phyloP scores from a whole-genome alignment of 2,113 vertebrate species.

The Pseudorhombus dupliciocellatus region DNA sequence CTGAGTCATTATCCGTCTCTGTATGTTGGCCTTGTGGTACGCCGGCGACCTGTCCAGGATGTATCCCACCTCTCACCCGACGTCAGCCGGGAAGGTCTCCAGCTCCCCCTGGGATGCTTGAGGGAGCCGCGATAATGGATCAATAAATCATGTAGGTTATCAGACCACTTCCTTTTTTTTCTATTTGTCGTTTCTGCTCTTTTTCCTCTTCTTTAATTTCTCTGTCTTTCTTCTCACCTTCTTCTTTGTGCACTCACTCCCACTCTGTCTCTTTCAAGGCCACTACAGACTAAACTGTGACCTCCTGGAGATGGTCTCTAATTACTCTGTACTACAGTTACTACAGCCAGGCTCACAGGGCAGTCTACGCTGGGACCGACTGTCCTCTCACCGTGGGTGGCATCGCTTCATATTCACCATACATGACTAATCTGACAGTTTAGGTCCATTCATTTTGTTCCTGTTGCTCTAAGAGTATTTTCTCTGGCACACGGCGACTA shows the following conservation, averaged over 20 bases:
- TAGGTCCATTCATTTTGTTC: constrained; percentile 29
- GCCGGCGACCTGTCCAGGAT: no score
- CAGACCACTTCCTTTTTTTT: neutral
- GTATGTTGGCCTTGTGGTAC: no score
- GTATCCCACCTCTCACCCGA: no score
- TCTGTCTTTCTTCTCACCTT: constrained; percentile 51
- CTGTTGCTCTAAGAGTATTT: constrained; percentile 47
- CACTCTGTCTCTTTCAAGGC: constrained; percentile 75
- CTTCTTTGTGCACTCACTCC: constrained; percentile 64
- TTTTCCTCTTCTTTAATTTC: constrained; percentile 24
- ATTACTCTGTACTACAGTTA: constrained; percentile 71
- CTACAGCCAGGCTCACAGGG: constrained; percentile 50
- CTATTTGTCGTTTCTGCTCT: no score
- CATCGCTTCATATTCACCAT: constrained; percentile 30
- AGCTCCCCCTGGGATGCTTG: no score
- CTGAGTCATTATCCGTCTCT: no score
- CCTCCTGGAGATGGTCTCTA: constrained; percentile 71
- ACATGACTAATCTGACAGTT: constrained; percentile 27
- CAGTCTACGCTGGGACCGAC: constrained; percentile 63
- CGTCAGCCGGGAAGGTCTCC: no score
- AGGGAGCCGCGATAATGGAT: no score
- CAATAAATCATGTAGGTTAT: no score
- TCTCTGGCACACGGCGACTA: constrained; percentile 28
- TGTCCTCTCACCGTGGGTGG: constrained; percentile 72
- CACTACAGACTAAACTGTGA: constrained; percentile 80